These are phyloP conservation scores for Eulemur mongoz DNA, from an alignment of 2,797 vertebrate species.

Conservation along the genomic window DNA sequence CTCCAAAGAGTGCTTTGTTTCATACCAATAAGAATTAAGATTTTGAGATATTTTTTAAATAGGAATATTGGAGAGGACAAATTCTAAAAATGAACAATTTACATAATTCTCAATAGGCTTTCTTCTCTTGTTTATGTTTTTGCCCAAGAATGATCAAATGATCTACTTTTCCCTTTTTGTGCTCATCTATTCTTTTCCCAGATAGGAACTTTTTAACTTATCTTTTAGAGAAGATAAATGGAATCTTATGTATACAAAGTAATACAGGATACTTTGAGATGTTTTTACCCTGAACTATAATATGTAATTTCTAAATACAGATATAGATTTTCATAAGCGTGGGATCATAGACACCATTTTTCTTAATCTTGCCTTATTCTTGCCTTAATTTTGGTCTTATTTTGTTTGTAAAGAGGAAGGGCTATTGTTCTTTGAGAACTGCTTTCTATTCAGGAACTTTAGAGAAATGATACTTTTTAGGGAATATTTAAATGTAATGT, in stretches of 20 bases:
- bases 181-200: not conserved
- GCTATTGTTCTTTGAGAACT: not conserved
- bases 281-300: not conserved
- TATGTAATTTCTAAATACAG: slow-evolving; percentile 4
- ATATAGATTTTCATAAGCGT: not conserved
- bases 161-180: not conserved
- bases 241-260: not conserved
- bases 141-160: not conserved
- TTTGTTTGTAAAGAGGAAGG: not conserved
- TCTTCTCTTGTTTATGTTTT: not conserved
- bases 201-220: not conserved
- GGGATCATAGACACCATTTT: not conserved
- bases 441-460: not conserved
- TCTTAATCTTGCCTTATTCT: not conserved
- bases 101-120: not conserved
- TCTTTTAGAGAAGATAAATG: slow-evolving; percentile 21
- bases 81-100: not conserved
- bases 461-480: not conserved
- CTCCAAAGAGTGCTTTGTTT: slow-evolving; percentile 21
- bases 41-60: slow-evolving; percentile 26
- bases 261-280: not conserved
- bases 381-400: not conserved
- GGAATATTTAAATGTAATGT: not conserved
- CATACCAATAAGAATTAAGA: not conserved
- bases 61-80: not conserved